Percentiles rank a stretch among this genome's conserved stretches.
phyloP scores from a whole-genome alignment of 2,797 vertebrate species.

The Acestrorhynchus altus region DNA sequence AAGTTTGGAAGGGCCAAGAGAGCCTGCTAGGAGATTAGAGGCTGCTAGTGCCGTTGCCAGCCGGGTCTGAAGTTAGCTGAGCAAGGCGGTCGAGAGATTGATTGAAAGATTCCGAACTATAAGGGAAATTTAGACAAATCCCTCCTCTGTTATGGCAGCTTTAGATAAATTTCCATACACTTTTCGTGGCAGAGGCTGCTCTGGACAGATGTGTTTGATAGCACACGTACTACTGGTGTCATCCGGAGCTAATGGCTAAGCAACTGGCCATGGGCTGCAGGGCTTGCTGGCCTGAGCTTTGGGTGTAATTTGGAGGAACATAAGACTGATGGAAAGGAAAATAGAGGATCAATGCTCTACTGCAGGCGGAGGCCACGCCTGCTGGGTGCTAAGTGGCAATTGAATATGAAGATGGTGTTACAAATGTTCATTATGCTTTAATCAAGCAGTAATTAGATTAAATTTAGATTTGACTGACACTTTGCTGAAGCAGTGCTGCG shows the following conservation, averaged over 20 bases:
- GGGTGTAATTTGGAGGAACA: slow-evolving; percentile 39
- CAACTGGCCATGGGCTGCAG: no score
- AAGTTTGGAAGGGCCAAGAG: slow-evolving; percentile 51
- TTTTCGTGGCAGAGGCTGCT: not conserved
- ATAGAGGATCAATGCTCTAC: slow-evolving; percentile 34
- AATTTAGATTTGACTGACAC: slow-evolving; percentile 52
- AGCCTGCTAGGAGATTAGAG: slow-evolving; percentile 55
- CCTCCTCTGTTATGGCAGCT: slow-evolving; percentile 11
- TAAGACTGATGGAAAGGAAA: slow-evolving; percentile 39
- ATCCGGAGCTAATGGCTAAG: no score
- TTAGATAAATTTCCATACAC: not conserved
- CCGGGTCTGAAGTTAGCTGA: slow-evolving; percentile 42
- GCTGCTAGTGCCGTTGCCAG: slow-evolving; percentile 35
- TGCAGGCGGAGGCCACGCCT: not conserved
- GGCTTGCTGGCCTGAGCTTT: slow-evolving; percentile 22
- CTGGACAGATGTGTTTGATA: not conserved
- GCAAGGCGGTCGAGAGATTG: slow-evolving; percentile 44
- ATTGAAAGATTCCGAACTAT: slow-evolving; percentile 52
- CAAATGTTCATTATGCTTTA: slow-evolving; percentile 62
- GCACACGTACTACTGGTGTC: slow-evolving; percentile 2
- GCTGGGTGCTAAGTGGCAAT: slow-evolving; percentile 48
- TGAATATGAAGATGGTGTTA: slow-evolving; percentile 54
- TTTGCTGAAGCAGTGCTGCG: slow-evolving; percentile 16
- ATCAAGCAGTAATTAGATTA: slow-evolving; percentile 53
- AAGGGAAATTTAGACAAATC: slow-evolving; percentile 53